These are phyloP conservation scores for Luscinia megarhynchos DNA, from an alignment of 2,797 vertebrate genomes.

Conservation along the genomic window DNA sequence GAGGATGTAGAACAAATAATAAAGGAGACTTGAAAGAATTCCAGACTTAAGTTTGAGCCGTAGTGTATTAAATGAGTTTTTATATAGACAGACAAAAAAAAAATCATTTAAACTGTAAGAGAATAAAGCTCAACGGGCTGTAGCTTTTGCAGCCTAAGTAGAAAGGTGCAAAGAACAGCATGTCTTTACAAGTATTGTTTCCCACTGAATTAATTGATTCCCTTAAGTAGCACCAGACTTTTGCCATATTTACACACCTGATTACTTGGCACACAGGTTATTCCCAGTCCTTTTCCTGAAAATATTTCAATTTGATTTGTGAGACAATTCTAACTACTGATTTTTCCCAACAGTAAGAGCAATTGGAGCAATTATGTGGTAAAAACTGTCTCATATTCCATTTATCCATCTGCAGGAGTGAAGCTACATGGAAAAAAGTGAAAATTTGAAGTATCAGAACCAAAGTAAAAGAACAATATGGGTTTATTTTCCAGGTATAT, in stretches of 20 bases:
- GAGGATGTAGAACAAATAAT: slow-evolving; percentile 33
- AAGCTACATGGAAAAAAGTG: background rate
- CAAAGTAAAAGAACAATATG: background rate
- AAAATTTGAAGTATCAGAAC: background rate
- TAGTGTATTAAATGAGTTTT: slow-evolving; percentile 33
- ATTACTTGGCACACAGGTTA: background rate
- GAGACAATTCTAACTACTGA: background rate
- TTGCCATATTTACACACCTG: background rate
- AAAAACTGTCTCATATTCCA: background rate
- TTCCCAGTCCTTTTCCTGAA: background rate
- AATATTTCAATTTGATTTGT: background rate
- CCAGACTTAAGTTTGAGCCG: background rate
- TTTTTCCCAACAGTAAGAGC: background rate
- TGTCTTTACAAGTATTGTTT: background rate
- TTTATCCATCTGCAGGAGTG: background rate
- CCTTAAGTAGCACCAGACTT: background rate
- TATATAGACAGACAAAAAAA: background rate
- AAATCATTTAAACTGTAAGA: background rate
- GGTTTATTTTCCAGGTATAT: background rate
- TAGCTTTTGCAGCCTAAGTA: background rate
- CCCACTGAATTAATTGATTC: background rate
- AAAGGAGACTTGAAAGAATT: slow-evolving; percentile 27
- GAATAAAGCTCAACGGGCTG: background rate
- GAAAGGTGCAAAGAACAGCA: background rate
- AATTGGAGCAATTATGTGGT: background rate